These are phyloP conservation scores for Eumaeus atala DNA, from an alignment of 1,140 invertebrate species.

Conservation along the genomic window DNA sequence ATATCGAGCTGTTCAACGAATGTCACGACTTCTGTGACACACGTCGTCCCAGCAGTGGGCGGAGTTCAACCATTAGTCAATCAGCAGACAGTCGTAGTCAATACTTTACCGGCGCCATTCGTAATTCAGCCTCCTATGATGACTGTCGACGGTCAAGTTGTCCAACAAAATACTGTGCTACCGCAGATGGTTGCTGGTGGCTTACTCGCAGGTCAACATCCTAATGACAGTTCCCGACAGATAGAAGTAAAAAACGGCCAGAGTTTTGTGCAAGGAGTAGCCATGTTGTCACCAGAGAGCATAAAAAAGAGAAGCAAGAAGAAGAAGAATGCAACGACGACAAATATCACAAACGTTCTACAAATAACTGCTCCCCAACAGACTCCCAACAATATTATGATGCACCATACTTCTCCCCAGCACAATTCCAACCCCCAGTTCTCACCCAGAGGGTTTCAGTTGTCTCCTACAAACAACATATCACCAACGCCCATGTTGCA, in stretches of 20 bases:
- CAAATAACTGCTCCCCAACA: slow-evolving; percentile 80
- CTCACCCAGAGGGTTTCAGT: slow-evolving; percentile 78
- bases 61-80: slow-evolving; percentile 61
- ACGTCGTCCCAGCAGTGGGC: slow-evolving; percentile 74
- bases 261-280: slow-evolving; percentile 72
- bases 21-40: slow-evolving; percentile 81
- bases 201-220: slow-evolving; percentile 75
- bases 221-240: slow-evolving; percentile 56
- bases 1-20: slow-evolving; percentile 81
- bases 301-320: slow-evolving; percentile 84
- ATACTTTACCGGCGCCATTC: slow-evolving; percentile 86
- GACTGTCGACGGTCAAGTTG: slow-evolving; percentile 79
- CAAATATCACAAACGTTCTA: slow-evolving; percentile 84
- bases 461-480: slow-evolving; percentile 77
- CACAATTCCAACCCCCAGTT: slow-evolving; percentile 77
- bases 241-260: slow-evolving; percentile 66
- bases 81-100: slow-evolving; percentile 87
- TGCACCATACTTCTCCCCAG: slow-evolving; percentile 63
- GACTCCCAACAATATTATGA: slow-evolving; percentile 61
- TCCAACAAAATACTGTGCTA: slow-evolving; percentile 80
- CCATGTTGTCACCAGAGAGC: slow-evolving; percentile 80
- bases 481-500: slow-evolving; percentile 80
- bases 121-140: slow-evolving; percentile 85
- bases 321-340: slow-evolving; percentile 78
- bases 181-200: slow-evolving; percentile 81